A percentile compares a stretch with the other conserved stretches of the same genome.
These are phyloP conservation scores for Gadopsis marmoratus DNA, from an alignment of 2,797 vertebrate species.

Conservation along the genomic window DNA sequence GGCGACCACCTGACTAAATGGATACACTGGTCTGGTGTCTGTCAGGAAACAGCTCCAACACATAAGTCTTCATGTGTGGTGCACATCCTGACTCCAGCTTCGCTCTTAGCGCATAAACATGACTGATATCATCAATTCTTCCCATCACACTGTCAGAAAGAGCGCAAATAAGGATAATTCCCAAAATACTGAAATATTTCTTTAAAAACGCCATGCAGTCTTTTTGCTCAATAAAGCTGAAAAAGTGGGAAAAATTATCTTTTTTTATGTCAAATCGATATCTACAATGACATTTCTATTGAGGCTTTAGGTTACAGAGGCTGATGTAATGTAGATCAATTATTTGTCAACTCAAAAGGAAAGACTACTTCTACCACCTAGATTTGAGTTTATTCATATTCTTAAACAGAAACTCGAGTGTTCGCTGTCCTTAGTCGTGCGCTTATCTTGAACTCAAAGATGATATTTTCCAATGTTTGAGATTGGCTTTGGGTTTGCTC, in stretches of 20 bases:
- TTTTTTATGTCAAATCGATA: not conserved
- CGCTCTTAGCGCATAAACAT: too few relatives aligned
- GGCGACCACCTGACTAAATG: not conserved
- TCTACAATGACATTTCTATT: not conserved
- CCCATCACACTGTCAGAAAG: not conserved
- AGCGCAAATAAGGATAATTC: not conserved
- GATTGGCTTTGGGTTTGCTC: not conserved
- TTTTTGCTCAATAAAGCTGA: not conserved
- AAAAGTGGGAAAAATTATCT: not conserved
- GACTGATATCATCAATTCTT: too few relatives aligned
- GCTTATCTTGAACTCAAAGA: slow-evolving; percentile 6
- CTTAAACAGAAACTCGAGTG: not conserved
- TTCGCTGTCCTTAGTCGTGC: not conserved
- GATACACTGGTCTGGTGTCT: not conserved
- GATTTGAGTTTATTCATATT: not conserved
- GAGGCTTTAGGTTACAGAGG: not conserved
- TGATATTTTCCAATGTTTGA: slow-evolving; percentile 10
- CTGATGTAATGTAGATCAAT: not conserved
- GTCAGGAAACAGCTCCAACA: too few relatives aligned
- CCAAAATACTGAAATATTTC: not conserved
- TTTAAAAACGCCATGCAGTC: not conserved
- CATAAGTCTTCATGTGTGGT: too few relatives aligned
- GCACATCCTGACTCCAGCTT: not conserved
- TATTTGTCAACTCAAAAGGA: not conserved
- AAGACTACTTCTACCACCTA: not conserved